Evolutionary conservation across 2,797 vertebrate species (phyloP), one percentile per base, ranked within the genome.

Genomic region (Potorous gilbertii): DNA sequence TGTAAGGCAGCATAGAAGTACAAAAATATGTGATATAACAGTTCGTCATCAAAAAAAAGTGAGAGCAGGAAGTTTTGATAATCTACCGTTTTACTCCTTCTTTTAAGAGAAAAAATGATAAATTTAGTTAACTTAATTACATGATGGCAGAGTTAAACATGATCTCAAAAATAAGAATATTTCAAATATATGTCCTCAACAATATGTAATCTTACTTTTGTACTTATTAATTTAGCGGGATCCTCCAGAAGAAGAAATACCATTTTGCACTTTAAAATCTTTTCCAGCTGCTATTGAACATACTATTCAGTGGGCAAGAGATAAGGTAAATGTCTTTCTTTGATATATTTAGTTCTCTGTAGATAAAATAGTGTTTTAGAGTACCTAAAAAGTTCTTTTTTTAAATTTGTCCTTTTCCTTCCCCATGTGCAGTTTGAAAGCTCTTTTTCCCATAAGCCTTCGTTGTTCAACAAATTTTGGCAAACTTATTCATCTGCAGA

Each of bases 251-350:
- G 99, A 99, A 97, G 99, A 99, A 99, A 99, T 99, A 98, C 99
- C 99, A 10, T 99, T 99, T 98, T 99, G 99, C 98, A 99, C 99
- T 91, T 99, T 99, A 59, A 99, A 99, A 97, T 99, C 99, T 97
- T 99, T 99, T 97, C 99, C 99, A 97, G 99, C 99, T 92, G 99
- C 99, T 96, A 99, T 99, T 93, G 99, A 99, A 96, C 99, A 99
- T 98, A 99, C 99, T 0, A 99, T 99, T 98, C 99, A 99, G 56
- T 99, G 99, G 99, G 99, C 99, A 96, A 99, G 99, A 98, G 99
- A 99, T 98, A 99, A 99, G 99, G 99, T 99, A 98, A 97, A 93
- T 52, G n/a, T 50, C 91, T 0, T 94, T 90, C n/a, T 3, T 54
- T 96, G 50, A n/a, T 90, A 34, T 4, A 3, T 92, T 92, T 95